These are phyloP conservation scores for Geodia barretti DNA, from an alignment of 37 sponge, comb jelly and placozoan species.

Conservation along the genomic window DNA sequence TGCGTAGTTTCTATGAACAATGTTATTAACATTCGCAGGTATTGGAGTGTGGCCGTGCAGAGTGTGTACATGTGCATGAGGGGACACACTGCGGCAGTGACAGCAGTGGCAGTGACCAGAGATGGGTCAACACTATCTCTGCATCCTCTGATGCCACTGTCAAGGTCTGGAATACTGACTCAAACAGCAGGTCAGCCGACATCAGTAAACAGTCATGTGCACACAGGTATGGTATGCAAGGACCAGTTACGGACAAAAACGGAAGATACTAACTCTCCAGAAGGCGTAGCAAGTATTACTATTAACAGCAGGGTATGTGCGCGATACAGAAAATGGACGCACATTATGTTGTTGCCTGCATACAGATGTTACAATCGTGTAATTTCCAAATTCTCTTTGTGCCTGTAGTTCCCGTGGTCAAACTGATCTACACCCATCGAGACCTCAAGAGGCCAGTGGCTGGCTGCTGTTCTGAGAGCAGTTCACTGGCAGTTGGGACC, in stretches of 20 bases:
- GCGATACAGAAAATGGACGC: no score
- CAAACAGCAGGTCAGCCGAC: constrained; percentile 75
- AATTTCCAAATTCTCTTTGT: no score
- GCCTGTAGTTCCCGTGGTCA: constrained; percentile 49
- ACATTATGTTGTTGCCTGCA: no score
- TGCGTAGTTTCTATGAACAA: no score
- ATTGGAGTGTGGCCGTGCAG: constrained; percentile 46
- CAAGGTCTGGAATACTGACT: constrained; percentile 77
- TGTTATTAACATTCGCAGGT: constrained; percentile 23
- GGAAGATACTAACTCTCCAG: no score
- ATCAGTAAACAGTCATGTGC: no score
- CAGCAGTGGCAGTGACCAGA: constrained; percentile 50
- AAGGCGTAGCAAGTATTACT: no score
- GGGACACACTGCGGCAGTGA: constrained; percentile 66
- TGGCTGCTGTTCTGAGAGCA: constrained; percentile 4
- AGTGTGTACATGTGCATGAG: constrained; percentile 35
- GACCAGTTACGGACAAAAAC: no score
- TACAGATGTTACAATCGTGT: no score
- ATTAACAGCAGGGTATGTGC: no score
- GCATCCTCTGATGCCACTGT: constrained; percentile 59
- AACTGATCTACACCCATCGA: constrained; percentile 57
- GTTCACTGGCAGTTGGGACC: constrained; percentile 6
- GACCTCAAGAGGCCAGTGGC: constrained; percentile 35
- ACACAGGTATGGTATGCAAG: no score
- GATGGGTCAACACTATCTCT: constrained; percentile 63